These are phyloP conservation scores for Thera obeliscata DNA, from an alignment of 2,888 invertebrate species.

Conservation along the genomic window DNA sequence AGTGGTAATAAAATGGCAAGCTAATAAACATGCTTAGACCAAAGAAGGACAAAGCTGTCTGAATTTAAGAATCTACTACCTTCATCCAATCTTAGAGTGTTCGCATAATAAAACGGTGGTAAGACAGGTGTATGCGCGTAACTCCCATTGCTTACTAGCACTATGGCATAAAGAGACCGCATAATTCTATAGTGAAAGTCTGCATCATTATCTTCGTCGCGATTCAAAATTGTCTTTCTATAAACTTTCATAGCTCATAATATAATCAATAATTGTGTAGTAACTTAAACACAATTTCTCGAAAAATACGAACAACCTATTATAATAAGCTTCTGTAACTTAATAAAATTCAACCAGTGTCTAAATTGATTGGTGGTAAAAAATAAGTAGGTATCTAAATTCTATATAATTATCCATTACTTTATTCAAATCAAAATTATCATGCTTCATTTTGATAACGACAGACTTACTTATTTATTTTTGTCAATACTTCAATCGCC, in stretches of 20 bases:
- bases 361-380: constrained; percentile 23
- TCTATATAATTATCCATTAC: background rate
- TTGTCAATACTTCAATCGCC: background rate
- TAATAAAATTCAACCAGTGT: constrained; percentile 20
- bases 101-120: background rate
- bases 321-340: constrained; percentile 13
- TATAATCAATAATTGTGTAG: constrained; percentile 30
- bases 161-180: background rate
- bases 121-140: background rate
- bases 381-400: background rate
- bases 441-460: background rate
- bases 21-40: background rate
- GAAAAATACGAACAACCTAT: constrained; percentile 19
- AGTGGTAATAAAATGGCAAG: background rate
- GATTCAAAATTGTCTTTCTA: background rate
- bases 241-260: background rate
- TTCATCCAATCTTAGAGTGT: background rate
- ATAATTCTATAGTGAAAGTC: background rate
- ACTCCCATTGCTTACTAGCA: background rate
- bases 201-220: background rate
- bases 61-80: background rate
- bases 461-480: background rate
- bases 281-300: constrained; percentile 32
- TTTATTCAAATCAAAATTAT: background rate
- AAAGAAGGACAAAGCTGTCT: background rate